Conservation (phyloP, 2,888 invertebrate species). For the Orchesella flavescens region DNA sequence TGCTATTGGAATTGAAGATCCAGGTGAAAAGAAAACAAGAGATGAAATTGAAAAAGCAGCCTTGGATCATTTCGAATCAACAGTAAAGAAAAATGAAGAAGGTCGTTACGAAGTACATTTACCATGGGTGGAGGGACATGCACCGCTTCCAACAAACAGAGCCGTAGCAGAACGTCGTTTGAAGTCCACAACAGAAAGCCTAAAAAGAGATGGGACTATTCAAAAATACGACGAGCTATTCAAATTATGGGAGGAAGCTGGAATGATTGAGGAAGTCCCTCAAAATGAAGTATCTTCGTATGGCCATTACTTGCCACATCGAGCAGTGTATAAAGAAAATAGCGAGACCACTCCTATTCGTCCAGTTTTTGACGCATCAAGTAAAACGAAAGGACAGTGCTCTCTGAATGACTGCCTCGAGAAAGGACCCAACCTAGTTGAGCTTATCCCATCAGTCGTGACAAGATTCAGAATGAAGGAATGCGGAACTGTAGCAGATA, state of each 20-base stretch:
- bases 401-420: constrained; percentile 70
- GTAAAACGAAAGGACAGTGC: constrained; percentile 17
- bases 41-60: too few species aligned
- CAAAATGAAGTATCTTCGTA: neutral
- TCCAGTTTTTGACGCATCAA: constrained; percentile 48
- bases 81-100: too few species aligned
- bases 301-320: constrained; percentile 61
- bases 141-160: constrained; percentile 66
- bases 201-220: neutral
- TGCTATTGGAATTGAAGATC: too few species aligned
- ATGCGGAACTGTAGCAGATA: constrained; percentile 71
- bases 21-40: too few species aligned
- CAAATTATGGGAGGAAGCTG: neutral
- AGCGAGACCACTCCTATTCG: constrained; percentile 37
- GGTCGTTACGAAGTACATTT: constrained; percentile 70
- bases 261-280: constrained; percentile 11
- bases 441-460: constrained; percentile 62
- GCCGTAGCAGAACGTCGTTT: constrained; percentile 39
- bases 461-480: constrained; percentile 54
- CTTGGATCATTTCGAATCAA: too few species aligned
- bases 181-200: neutral
- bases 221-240: neutral
- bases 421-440: constrained; percentile 68
- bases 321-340: constrained; percentile 60
- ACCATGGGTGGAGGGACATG: constrained; percentile 73